These are phyloP conservation scores for Empis stercorea DNA, from an alignment of 2,888 invertebrate species.

Conservation along the genomic window DNA sequence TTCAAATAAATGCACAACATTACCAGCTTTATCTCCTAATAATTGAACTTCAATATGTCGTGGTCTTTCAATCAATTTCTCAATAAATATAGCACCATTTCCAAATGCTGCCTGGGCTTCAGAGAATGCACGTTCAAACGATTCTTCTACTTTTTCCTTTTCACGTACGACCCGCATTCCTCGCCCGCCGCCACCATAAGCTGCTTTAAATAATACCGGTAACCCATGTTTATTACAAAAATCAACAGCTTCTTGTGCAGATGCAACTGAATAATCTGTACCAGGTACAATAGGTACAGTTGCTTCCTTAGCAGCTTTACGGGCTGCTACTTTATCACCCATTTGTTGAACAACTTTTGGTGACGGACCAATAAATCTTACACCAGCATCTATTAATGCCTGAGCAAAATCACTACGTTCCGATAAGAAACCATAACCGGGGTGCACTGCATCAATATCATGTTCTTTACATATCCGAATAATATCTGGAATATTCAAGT, in stretches of 20 bases:
- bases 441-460: conserved; percentile 51
- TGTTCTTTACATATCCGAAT: conserved; percentile 86
- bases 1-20: conserved; percentile 87
- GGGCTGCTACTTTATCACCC: conserved; percentile 95
- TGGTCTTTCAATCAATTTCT: conserved; percentile 88
- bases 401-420: conserved; percentile 73
- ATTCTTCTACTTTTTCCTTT: conserved; percentile 73
- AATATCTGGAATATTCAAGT: conserved; percentile 87
- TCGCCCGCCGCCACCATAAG: conserved; percentile 90
- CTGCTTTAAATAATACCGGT: conserved; percentile 95
- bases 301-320: conserved; percentile 81
- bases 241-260: conserved; percentile 66
- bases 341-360: conserved; percentile 83
- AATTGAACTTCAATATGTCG: conserved; percentile 73
- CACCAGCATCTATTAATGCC: conserved; percentile 72
- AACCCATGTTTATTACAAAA: conserved; percentile 81
- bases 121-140: conserved; percentile 77
- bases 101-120: conserved; percentile 94
- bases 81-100: conserved; percentile 91
- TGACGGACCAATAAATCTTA: conserved; percentile 84
- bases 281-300: conserved; percentile 83
- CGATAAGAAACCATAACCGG: conserved; percentile 18
- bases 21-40: conserved; percentile 75
- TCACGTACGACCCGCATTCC: conserved; percentile 76
- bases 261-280: conserved; percentile 75